A percentile compares a stretch with the other conserved stretches of the same genome.
Conservation (phyloP, 2,797 vertebrate species). For the Fundulus diaphanus region DNA sequence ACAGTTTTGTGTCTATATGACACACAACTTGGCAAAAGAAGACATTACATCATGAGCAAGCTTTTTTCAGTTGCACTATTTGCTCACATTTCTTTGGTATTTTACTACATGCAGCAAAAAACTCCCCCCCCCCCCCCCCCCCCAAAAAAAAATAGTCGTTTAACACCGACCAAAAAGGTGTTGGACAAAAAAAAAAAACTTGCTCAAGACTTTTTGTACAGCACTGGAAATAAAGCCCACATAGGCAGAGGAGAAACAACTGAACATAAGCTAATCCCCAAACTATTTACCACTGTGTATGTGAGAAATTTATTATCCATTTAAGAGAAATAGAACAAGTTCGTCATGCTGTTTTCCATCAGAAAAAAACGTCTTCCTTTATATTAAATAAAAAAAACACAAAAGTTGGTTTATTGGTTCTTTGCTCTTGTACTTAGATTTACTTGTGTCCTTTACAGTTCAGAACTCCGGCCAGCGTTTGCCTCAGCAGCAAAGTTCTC, state of each 20-base stretch:
- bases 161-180: not conserved
- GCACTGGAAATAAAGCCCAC: too few relatives aligned
- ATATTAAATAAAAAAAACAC: not conserved
- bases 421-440: too few relatives aligned
- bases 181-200: not conserved
- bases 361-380: too few relatives aligned
- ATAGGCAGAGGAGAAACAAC: too few relatives aligned
- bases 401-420: not conserved
- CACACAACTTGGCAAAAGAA: not conserved
- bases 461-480: constrained; percentile 7
- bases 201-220: not conserved
- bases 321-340: not conserved
- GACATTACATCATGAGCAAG: not conserved
- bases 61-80: not conserved
- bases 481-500: constrained; percentile 19
- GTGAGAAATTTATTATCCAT: not conserved
- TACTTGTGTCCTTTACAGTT: constrained; percentile 21
- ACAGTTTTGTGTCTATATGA: not conserved
- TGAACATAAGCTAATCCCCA: too few relatives aligned
- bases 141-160: not conserved
- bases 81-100: not conserved
- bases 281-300: too few relatives aligned
- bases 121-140: too few relatives aligned
- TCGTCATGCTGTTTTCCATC: not conserved
- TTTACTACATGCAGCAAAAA: not conserved